Base-by-base conservation (phyloP, 2,888 invertebrate species). In the Agrotis segetum region DNA sequence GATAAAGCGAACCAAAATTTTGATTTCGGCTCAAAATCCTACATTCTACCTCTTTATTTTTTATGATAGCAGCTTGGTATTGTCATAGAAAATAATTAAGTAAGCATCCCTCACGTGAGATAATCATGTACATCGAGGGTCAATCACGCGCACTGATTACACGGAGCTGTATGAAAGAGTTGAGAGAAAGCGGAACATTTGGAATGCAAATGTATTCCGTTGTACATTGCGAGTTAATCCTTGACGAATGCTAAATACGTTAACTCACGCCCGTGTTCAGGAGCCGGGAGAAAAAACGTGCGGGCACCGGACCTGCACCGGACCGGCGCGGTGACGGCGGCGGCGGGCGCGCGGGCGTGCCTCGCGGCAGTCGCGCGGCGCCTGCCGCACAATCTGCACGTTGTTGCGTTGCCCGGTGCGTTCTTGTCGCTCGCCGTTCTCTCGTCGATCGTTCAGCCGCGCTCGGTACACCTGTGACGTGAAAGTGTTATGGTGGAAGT, bases 341-440 rank as follows among this genome's bases (percentile, higher is more conserved):
- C 69, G 61, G 79, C 47, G 65, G 75, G 67, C 70, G 62, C 56
- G 75, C 76, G 77, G 77, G 75, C 55, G 77, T 47, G 68, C 84
- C 69, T 63, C 65, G 83, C 84, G 85, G 81, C 92, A 93, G 94
- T 93, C 90, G 88, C 89, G 92, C 92, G 92, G 90, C 92, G 84
- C 84, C 81, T 87, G 92, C 89, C 93, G 91, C 88, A 70, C 68
- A n/a, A 75, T 61, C 50, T 71, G 86, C 77, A 82, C 67, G 74
- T 74, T 0, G 40, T 13, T 47, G 61, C 52, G 24, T 16, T 11
- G 56, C 49, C 50, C 65, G 55, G 14, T 9, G 16, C 29, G 52
- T 1, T 46, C 21, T 6, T 49, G 6, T 47, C 46, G 55, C 66
- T 24, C 58, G 58, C 64, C 66, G 21, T 17, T n/a, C 68, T 67